Evolutionary conservation across 2,797 vertebrate species (phyloP), one percentile per base, ranked within the genome.

Genomic region (Rallus crepitans): DNA sequence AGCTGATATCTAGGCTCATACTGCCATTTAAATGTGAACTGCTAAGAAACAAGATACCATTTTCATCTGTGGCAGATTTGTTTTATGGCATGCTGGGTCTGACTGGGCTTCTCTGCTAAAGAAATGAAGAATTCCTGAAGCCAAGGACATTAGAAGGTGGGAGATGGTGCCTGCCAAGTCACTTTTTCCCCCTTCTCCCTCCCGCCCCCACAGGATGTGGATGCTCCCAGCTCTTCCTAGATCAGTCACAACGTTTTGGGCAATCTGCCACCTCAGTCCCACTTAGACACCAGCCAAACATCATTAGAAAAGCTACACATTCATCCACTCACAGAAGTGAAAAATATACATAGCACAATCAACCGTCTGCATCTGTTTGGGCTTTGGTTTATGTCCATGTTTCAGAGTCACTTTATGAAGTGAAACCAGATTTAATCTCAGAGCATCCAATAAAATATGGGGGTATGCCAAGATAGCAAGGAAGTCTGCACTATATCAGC

Each of bases 21-120:
- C 92, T 95, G 95, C 95, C 95, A 85, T 87, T 92, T 91, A 80
- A 95, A 93, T 94, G 81, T 81, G 86, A 91, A 94, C 89, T 35
- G 84, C 91, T 87, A 90, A 90, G 88, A 93, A 92, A 77, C 65
- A 89, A 92, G 92, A 70, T 64, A 72, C 65, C 71, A 68, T 95
- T 93, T 90, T 92, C 86, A 85, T 80, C 94, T 23, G 50, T 53
- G 80, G 71, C 88, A 89, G 40, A 85, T 92, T 95, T 90, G 50
- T 57, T 94, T 89, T 83, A 82, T 0, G 0, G 64, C 94, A 50
- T 37, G 83, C 90, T 95, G 91, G 70, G 90, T 81, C 87, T 94
- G 86, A 90, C 91, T 48, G 39, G 78, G 53, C 57, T 89, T 57
- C 50, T 92, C 78, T 75, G 57, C 31, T 92, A 55, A 79, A 94